Evolutionary conservation across 2,113 vertebrate species (phyloP), one percentile per base, ranked within the genome.

Genomic region (Globicephala melas): DNA sequence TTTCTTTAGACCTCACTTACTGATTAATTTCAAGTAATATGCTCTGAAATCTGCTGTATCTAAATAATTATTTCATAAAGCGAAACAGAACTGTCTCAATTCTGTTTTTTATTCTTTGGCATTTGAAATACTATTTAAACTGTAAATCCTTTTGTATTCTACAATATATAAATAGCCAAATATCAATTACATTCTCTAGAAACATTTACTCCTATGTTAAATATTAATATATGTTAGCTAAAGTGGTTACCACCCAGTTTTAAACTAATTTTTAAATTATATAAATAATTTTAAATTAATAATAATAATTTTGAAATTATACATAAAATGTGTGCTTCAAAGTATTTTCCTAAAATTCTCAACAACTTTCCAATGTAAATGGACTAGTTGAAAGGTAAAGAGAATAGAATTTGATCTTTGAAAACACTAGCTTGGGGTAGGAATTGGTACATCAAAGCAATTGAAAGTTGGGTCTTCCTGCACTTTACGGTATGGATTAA

Each of bases 111-210:
- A 65, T 8, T 20, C 13, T 90, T 74, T 84, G 25, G 3, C 50
- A 60, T 86, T 94, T 89, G 50, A 93, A 74, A 90, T 94, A 50
- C 10, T 88, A 53, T 65, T 93, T 81, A 71, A 85, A 53, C 25
- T 47, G 21, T 68, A 85, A 89, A 53, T 12, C 17, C 10, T 21
- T 94, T 94, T 93, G 63, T 5, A 70, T 23, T 62, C 33, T 67
- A 28, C 36, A 74, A 1, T 33, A 74, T 58, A 8, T 47, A 83
- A 79, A 44, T 26, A 79, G 36, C 6, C 67, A 50, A 71, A n/a
- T 60, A 1, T 44, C 25, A 82, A 33, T 58, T 63, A n/a, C 80
- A 58, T 79, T 41, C 36, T 80, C 26, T 68, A 60, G 68, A 73
- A 88, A 73, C 2, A 1, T 44, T 95, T 79, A 13, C 18, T 63